Conservation (phyloP, 2,797 vertebrate species). For the Mastacembelus armatus region DNA sequence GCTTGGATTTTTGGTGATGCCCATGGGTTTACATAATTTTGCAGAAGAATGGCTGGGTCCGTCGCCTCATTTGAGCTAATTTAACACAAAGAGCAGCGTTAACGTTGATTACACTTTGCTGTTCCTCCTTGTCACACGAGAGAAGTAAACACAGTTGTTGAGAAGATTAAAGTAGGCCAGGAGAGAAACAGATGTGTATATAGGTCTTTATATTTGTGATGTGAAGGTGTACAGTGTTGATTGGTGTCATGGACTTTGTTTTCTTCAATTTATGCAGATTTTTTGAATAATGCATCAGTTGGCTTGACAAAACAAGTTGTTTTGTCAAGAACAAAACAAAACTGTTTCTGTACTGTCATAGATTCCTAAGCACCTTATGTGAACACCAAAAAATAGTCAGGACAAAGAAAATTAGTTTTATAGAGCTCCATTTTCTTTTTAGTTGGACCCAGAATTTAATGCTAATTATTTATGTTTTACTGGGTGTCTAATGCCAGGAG, state of each 20-base stretch:
- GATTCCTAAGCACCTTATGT: slow-evolving; percentile 75
- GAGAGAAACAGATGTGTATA: slow-evolving; percentile 31
- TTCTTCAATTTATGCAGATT: slow-evolving; percentile 1
- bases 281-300: slow-evolving; percentile 16
- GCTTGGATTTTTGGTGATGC: too few species aligned
- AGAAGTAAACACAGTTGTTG: not conserved
- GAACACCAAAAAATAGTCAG: slow-evolving; percentile 67
- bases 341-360: slow-evolving; percentile 57
- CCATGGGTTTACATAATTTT: slow-evolving; percentile 14
- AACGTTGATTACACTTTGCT: not conserved
- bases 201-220: slow-evolving; percentile 46
- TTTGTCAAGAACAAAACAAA: slow-evolving; percentile 40
- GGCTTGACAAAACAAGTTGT: slow-evolving; percentile 8
- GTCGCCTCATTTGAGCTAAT: slow-evolving; percentile 17
- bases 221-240: slow-evolving; percentile 63
- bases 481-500: slow-evolving; percentile 16
- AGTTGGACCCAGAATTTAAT: slow-evolving; percentile 14
- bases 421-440: not conserved
- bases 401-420: slow-evolving; percentile 21
- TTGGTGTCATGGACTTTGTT: slow-evolving; percentile 14
- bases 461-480: slow-evolving; percentile 7
- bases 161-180: slow-evolving; percentile 1
- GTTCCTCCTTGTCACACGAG: slow-evolving; percentile 1
- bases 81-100: slow-evolving; percentile 18
- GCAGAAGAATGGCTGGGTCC: slow-evolving; percentile 11